phyloP scores from a whole-genome alignment of 2,888 invertebrate genomes.

The Drosophila ezoana region DNA sequence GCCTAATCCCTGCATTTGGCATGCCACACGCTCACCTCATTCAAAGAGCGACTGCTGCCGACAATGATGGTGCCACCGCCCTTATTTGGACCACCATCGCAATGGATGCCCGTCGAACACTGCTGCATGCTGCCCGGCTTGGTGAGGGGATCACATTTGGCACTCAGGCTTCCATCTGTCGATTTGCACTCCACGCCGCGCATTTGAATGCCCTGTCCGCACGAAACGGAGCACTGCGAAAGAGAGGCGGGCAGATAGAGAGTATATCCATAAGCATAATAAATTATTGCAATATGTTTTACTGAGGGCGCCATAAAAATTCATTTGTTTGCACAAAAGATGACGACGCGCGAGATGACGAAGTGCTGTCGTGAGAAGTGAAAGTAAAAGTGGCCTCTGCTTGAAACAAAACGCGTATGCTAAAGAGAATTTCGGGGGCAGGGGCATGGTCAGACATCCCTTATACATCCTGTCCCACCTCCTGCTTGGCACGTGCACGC shows the following conservation, averaged over 20 bases:
- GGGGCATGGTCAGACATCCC: slow-evolving; percentile 1
- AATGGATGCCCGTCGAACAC: slow-evolving; percentile 91
- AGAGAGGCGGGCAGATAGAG: background rate
- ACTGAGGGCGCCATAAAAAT: slow-evolving; percentile 60
- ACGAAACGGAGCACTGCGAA: slow-evolving; percentile 95
- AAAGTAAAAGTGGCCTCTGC: slow-evolving; percentile 43
- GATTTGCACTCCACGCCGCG: slow-evolving; percentile 93
- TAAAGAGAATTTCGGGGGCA: slow-evolving; percentile 1
- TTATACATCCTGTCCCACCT: background rate
- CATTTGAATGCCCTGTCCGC: slow-evolving; percentile 94
- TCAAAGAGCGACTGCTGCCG: slow-evolving; percentile 78
- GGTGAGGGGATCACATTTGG: slow-evolving; percentile 88
- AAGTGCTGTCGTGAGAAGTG: slow-evolving; percentile 61
- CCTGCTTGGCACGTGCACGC: slow-evolving; percentile 49
- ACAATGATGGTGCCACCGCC: slow-evolving; percentile 82
- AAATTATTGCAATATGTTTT: slow-evolving; percentile 77
- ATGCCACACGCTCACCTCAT: slow-evolving; percentile 59
- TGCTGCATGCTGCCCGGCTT: slow-evolving; percentile 90
- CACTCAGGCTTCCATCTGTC: slow-evolving; percentile 86
- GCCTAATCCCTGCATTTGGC: slow-evolving; percentile 7
- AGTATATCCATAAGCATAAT: slow-evolving; percentile 59
- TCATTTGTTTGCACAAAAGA: slow-evolving; percentile 69
- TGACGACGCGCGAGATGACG: slow-evolving; percentile 55
- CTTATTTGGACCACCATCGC: slow-evolving; percentile 85
- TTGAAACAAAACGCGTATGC: slow-evolving; percentile 16